phyloP scores from a whole-genome alignment of 1,140 invertebrate genomes.

The Papilio glaucus region DNA sequence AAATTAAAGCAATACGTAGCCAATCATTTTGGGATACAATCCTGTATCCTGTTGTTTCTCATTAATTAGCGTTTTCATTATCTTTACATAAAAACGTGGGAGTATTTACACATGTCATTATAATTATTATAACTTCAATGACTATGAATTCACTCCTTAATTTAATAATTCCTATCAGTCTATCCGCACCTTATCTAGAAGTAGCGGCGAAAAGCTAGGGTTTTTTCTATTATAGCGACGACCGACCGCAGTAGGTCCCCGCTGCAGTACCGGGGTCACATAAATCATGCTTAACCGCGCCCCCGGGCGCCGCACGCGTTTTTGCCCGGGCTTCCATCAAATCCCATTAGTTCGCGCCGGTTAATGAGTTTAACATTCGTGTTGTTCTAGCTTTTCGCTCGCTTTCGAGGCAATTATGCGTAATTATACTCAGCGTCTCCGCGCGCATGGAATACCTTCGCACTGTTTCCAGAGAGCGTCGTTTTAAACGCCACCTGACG shows the following conservation, averaged over 20 bases:
- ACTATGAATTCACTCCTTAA: background rate
- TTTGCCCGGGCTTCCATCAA: conserved; percentile 59
- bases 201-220: conserved; percentile 10
- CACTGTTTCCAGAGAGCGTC: conserved; percentile 8
- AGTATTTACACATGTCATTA: background rate
- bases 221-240: conserved; percentile 17
- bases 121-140: too few species aligned
- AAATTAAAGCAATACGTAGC: too few species aligned
- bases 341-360: conserved; percentile 58
- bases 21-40: too few species aligned
- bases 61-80: too few species aligned
- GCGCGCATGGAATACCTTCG: conserved; percentile 12
- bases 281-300: conserved; percentile 59
- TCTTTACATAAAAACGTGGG: background rate
- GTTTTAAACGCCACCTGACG: conserved; percentile 29
- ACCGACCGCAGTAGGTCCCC: background rate
- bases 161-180: background rate
- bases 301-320: conserved; percentile 53
- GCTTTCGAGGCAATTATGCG: conserved; percentile 48
- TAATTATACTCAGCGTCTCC: conserved; percentile 42
- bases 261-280: conserved; percentile 39
- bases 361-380: conserved; percentile 60
- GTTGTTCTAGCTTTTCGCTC: conserved; percentile 48
- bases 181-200: conserved; percentile 1
- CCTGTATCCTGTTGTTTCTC: too few species aligned